Evolutionary conservation across 2,797 vertebrate genomes (phyloP).

Genomic region (Mormyrops attenuatus): DNA sequence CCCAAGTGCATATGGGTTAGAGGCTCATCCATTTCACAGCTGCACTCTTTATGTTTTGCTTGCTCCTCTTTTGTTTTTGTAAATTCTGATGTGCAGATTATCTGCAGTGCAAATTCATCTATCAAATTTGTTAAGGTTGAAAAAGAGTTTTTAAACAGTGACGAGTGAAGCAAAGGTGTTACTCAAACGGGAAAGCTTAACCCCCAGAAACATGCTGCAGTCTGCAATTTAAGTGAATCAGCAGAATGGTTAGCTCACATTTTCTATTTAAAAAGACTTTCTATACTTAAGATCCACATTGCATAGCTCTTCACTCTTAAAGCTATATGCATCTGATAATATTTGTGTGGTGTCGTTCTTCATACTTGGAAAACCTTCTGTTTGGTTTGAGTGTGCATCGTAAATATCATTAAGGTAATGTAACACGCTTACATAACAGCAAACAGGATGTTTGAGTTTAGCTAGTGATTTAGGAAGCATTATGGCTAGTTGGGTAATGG

Average conservation of each 20-base stretch:
- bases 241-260: neutral
- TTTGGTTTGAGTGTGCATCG: neutral
- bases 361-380: neutral
- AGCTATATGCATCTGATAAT: neutral
- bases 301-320: neutral
- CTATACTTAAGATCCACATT: neutral
- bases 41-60: neutral
- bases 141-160: neutral
- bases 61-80: neutral
- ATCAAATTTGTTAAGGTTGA: neutral
- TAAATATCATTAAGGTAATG: neutral
- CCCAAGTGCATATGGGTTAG: neutral
- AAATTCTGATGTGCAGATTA: neutral
- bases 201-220: neutral
- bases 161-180: neutral
- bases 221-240: neutral
- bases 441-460: neutral
- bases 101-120: neutral
- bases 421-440: neutral
- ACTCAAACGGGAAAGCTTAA: neutral
- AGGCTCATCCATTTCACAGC: neutral
- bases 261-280: neutral
- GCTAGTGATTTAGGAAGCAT: neutral
- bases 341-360: neutral
- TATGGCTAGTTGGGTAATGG: neutral